Percentiles rank a stretch among this genome's conserved stretches.
Evolutionary conservation across 2,888 invertebrate species (phyloP).

Genomic region (Stomorhina lunata): DNA sequence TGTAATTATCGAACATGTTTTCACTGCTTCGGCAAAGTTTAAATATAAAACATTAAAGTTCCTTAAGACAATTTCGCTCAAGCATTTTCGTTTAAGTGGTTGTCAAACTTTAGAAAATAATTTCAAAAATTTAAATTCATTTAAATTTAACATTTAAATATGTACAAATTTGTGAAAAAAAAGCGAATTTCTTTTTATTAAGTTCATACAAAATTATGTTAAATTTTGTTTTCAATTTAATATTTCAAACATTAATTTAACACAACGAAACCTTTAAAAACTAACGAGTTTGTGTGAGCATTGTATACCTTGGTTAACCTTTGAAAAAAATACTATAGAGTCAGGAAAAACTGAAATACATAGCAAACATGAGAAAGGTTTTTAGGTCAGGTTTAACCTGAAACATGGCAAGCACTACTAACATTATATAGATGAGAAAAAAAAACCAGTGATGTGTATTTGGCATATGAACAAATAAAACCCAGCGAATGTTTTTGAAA

Average conservation of each 20-base stretch:
- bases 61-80: no score
- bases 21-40: no score
- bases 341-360: not conserved
- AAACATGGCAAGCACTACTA: not conserved
- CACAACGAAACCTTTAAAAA: slow-evolving; percentile 3
- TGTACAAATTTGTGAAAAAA: no score
- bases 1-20: no score
- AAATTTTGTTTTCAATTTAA: not conserved
- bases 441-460: not conserved
- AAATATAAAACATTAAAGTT: no score
- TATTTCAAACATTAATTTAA: slow-evolving; percentile 23
- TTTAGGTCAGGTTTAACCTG: slow-evolving; percentile 40
- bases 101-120: no score
- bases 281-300: not conserved
- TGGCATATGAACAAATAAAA: not conserved
- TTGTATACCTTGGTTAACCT: slow-evolving; percentile 16
- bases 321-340: not conserved
- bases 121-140: no score
- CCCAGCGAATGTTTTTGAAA: not conserved
- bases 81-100: no score
- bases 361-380: not conserved
- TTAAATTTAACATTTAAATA: no score
- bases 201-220: not conserved
- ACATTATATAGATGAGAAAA: not conserved
- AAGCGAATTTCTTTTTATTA: not conserved